phyloP scores from a whole-genome alignment of 2,888 invertebrate genomes.

The Thumatha senex region DNA sequence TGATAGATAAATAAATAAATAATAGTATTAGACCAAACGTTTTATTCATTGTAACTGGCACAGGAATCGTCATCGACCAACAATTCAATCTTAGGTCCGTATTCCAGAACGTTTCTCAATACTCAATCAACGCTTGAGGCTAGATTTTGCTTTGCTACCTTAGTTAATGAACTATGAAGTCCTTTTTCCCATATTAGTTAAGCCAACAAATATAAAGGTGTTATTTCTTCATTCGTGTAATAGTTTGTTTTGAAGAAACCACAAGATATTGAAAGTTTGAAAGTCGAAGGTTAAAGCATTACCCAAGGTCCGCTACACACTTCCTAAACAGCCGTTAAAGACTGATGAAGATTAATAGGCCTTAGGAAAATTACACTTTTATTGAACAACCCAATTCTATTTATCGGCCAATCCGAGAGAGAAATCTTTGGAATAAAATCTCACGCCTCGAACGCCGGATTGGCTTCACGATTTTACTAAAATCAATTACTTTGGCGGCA shows the following conservation, averaged over 20 bases:
- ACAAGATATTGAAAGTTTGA: background rate
- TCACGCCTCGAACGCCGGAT: conserved; percentile 1
- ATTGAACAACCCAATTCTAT: background rate
- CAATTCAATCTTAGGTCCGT: too few species aligned
- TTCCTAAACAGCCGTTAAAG: background rate
- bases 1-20: too few species aligned
- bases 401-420: conserved; percentile 1
- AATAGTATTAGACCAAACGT: too few species aligned
- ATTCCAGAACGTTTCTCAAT: too few species aligned
- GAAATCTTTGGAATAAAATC: conserved; percentile 5
- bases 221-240: too few species aligned
- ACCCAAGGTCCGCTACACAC: background rate
- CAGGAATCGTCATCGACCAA: too few species aligned
- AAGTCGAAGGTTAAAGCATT: background rate
- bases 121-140: too few species aligned
- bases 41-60: too few species aligned
- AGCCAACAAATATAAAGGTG: too few species aligned
- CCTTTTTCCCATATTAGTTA: too few species aligned
- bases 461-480: conserved; percentile 13
- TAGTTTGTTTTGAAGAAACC: background rate
- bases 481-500: conserved; percentile 17
- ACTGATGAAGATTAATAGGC: conserved; percentile 6
- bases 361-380: background rate
- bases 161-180: too few species aligned
- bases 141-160: too few species aligned